Percentiles rank a stretch among this genome's conserved stretches.
phyloP scores from a whole-genome alignment of 2,113 vertebrate genomes.

The Eudyptes chrysolophus region DNA sequence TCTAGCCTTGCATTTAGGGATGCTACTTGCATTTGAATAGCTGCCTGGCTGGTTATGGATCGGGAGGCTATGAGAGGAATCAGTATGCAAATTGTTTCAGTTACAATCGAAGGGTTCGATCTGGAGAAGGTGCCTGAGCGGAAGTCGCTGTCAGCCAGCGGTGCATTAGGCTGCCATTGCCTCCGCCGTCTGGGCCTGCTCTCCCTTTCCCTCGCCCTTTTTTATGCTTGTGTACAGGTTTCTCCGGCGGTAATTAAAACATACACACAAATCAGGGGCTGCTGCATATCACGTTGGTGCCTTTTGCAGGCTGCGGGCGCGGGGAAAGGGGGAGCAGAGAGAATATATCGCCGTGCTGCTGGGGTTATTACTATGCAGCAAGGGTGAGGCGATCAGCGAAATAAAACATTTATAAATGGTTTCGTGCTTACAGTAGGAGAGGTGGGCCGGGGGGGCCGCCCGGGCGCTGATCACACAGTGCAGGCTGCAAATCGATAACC shows the following conservation, averaged over 20 bases:
- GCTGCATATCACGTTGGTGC: slow-evolving; percentile 31
- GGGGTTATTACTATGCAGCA: slow-evolving; percentile 69
- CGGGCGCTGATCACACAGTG: slow-evolving; percentile 69
- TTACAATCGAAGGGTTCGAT: slow-evolving; percentile 99
- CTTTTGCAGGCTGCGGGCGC: slow-evolving; percentile 21
- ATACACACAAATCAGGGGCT: slow-evolving; percentile 65
- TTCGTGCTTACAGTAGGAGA: slow-evolving; percentile 70
- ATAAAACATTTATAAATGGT: slow-evolving; percentile 78
- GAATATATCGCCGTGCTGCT: slow-evolving; percentile 17
- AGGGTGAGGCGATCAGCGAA: slow-evolving; percentile 70
- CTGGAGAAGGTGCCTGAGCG: slow-evolving; percentile 82
- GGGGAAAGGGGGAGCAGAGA: slow-evolving; percentile 15
- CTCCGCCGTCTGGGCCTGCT: slow-evolving; percentile 68
- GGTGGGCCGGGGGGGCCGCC: slow-evolving; percentile 52
- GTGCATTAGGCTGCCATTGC: slow-evolving; percentile 80
- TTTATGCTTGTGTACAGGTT: slow-evolving; percentile 70
- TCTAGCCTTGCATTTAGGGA: slow-evolving; percentile 84
- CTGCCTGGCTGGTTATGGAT: slow-evolving; percentile 91
- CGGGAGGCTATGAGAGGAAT: slow-evolving; percentile 92
- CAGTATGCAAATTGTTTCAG: slow-evolving; percentile 99
- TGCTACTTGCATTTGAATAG: slow-evolving; percentile 94
- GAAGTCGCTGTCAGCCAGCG: slow-evolving; percentile 91
- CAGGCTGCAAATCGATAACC: slow-evolving; percentile 79
- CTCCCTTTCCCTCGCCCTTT: slow-evolving; percentile 19
- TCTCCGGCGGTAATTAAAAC: slow-evolving; percentile 72